These are phyloP conservation scores for Hylaeus anthracinus DNA, from an alignment of 1,140 invertebrate genomes.

Conservation along the genomic window DNA sequence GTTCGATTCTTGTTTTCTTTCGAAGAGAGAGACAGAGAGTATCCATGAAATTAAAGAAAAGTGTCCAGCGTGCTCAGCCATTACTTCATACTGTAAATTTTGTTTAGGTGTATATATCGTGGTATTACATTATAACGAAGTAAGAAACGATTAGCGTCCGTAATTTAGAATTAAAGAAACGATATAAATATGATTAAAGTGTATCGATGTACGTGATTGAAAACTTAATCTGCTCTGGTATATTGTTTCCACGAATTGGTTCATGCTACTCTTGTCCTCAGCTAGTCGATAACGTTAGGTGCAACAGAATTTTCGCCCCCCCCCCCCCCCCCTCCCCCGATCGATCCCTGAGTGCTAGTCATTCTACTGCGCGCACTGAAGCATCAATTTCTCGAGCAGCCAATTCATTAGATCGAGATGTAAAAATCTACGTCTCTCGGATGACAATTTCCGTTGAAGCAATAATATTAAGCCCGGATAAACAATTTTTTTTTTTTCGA, in stretches of 20 bases:
- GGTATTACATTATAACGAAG: slow-evolving; percentile 23
- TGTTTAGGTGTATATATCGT: slow-evolving; percentile 38
- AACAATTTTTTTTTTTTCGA: slow-evolving; percentile 25
- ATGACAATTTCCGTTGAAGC: slow-evolving; percentile 36
- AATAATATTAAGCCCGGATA: slow-evolving; percentile 24
- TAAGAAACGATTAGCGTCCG: slow-evolving; percentile 40
- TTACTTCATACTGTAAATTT: slow-evolving; percentile 34
- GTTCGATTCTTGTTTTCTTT: not conserved
- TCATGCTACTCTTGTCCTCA: slow-evolving; percentile 12
- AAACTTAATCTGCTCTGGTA: slow-evolving; percentile 8
- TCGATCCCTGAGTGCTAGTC: slow-evolving; percentile 45
- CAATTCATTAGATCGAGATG: slow-evolving; percentile 31
- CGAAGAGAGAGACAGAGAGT: not conserved
- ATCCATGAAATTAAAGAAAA: not conserved
- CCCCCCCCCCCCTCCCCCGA: not conserved
- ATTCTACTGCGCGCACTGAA: slow-evolving; percentile 42
- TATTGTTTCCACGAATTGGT: slow-evolving; percentile 34
- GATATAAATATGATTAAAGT: slow-evolving; percentile 18
- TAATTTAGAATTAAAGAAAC: slow-evolving; percentile 29
- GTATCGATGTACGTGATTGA: slow-evolving; percentile 34
- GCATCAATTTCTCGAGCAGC: slow-evolving; percentile 36
- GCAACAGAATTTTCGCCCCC: slow-evolving; percentile 25
- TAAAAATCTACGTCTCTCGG: slow-evolving; percentile 5
- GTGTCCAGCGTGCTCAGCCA: slow-evolving; percentile 1
- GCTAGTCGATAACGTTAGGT: slow-evolving; percentile 44